Evolutionary conservation across 2,888 invertebrate species (phyloP), one percentile per base, ranked within the genome.

Genomic region (Mellilla xanthometata): DNA sequence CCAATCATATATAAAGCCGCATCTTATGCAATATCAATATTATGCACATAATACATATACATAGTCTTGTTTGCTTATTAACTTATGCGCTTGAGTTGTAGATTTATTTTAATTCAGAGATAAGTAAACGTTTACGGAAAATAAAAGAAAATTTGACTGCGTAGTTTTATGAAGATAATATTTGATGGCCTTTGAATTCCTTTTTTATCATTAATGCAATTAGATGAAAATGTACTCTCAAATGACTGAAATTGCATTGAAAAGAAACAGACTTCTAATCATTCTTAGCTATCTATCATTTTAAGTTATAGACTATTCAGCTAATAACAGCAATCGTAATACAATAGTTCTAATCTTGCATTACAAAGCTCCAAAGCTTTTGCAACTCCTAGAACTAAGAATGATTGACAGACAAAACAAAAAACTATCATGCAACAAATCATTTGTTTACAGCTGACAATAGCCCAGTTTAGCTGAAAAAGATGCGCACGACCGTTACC

Each of bases 1-100:
- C 83, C 76, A 77, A 84, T 81, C 81, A 81, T 42, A 85, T 81
- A 83, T 81, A 78, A 81, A 80, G 76, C 74, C 65, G 63, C 58
- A 68, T 63, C 62, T 87, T 86, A 76, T 58, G 74, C 70, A 86
- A 87, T 68, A 78, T 81, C 75, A 75, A 76, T 73, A n/a, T n/a
- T n/a, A 28, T 28, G 28, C 27, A 73, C 72, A 61, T 73, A 68
- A 57, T 54, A 60, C 65, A 51, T 50, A n/a, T n/a, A n/a, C n/a
- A n/a, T n/a, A n/a, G n/a, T 56, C 54, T 65, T 70, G 69, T 68
- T 60, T 54, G 53, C 47, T 15, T 4, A 9, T 23, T 35, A 46
- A 38, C 47, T 52, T 54, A 45, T 43, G 12, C 12, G 0, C 1
- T 19, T 1, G 2, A 19, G 6, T 5, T 19, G 15, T 19, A 19